Evolutionary conservation across 2,797 vertebrate genomes (phyloP).

Genomic region (Rhyacichthys aspro): DNA sequence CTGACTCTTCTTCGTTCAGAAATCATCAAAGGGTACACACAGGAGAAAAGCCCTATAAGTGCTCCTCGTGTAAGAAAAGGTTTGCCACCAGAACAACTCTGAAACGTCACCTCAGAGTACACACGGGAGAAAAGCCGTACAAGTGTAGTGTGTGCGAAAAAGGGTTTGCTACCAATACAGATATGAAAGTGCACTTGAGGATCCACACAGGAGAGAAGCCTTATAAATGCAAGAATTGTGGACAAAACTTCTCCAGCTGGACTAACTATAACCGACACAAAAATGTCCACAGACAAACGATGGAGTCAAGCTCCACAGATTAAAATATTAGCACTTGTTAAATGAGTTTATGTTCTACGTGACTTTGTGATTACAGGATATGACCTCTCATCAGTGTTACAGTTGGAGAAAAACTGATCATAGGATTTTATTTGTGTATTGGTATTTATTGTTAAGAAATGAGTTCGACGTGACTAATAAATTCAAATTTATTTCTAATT

Average conservation of each 20-base stretch:
- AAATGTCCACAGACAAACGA: slow-evolving; percentile 8
- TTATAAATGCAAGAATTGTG: slow-evolving; percentile 51
- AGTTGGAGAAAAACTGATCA: too few relatives aligned
- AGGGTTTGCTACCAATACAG: slow-evolving; percentile 35
- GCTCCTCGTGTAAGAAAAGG: slow-evolving; percentile 42
- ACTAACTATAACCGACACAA: slow-evolving; percentile 49
- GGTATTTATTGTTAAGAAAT: too few relatives aligned
- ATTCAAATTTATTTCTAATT: too few relatives aligned
- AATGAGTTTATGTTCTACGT: too few relatives aligned
- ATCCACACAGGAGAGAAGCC: slow-evolving; percentile 56
- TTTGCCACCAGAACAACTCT: slow-evolving; percentile 47
- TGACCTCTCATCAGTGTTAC: too few relatives aligned
- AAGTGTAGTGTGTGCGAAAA: slow-evolving; percentile 49
- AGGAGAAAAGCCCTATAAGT: slow-evolving; percentile 60
- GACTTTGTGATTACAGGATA: too few relatives aligned
- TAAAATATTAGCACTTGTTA: too few relatives aligned
- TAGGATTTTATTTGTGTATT: too few relatives aligned
- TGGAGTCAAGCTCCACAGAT: neutral
- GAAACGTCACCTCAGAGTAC: slow-evolving; percentile 48
- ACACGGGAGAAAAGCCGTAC: slow-evolving; percentile 62
- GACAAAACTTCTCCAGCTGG: slow-evolving; percentile 49
- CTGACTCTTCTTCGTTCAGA: slow-evolving; percentile 41
- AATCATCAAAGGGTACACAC: slow-evolving; percentile 59
- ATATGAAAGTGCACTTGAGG: slow-evolving; percentile 49
- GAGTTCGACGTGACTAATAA: too few relatives aligned